These are phyloP conservation scores for Mythimna impura DNA, from an alignment of 2,888 invertebrate genomes.

Conservation along the genomic window DNA sequence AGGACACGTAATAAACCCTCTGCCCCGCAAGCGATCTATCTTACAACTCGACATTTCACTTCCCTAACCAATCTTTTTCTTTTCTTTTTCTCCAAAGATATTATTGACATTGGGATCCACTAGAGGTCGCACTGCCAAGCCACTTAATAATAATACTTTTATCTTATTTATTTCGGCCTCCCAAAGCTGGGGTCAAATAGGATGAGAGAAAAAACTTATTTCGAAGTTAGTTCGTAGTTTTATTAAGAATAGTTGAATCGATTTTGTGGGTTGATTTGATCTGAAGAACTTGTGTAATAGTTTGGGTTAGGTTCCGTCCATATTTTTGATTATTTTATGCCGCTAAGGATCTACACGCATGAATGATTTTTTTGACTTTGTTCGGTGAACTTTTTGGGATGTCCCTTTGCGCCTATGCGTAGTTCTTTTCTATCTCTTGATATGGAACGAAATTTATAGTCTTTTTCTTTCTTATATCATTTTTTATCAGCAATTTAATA, in stretches of 20 bases:
- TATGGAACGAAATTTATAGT: not conserved
- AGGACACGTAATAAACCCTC: slow-evolving; percentile 33
- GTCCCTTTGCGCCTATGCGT: accelerated
- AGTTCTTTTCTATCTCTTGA: not conserved
- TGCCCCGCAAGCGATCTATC: slow-evolving; percentile 44
- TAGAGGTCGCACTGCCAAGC: slow-evolving; percentile 39
- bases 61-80: slow-evolving; percentile 64
- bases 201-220: slow-evolving; percentile 38
- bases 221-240: slow-evolving; percentile 10
- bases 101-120: slow-evolving; percentile 61
- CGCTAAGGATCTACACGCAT: not conserved
- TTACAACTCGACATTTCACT: slow-evolving; percentile 66
- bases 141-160: slow-evolving; percentile 62
- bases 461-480: not conserved
- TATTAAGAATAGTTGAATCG: slow-evolving; percentile 48
- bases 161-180: slow-evolving; percentile 59
- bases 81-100: slow-evolving; percentile 55
- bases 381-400: slow-evolving; percentile 2
- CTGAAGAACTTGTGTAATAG: slow-evolving; percentile 18
- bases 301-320: not conserved
- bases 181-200: slow-evolving; percentile 30
- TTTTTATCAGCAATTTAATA: not conserved
- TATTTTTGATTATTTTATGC: slow-evolving; percentile 39
- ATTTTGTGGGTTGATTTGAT: slow-evolving; percentile 37
- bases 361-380: slow-evolving; percentile 1